phyloP scores from a whole-genome alignment of 2,113 vertebrate species.

The Jaculus jaculus region DNA sequence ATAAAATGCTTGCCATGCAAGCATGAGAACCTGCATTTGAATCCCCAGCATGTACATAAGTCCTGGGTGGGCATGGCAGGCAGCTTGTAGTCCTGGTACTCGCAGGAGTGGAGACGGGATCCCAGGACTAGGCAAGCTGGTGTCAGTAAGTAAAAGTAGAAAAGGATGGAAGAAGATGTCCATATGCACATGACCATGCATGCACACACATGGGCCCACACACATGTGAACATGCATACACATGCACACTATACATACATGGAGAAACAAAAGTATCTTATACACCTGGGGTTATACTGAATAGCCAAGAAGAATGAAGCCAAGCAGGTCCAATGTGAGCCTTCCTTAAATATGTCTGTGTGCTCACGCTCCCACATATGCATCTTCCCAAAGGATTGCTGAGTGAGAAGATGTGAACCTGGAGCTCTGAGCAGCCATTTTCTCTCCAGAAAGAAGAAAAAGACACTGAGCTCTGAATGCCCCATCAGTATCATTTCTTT shows the following conservation, averaged over 20 bases:
- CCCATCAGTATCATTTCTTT: not conserved
- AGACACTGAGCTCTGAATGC: not conserved
- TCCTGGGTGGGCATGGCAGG: no score
- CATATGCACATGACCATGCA: no score
- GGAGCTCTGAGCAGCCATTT: not conserved
- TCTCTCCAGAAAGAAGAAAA: not conserved
- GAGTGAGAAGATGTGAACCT: not conserved
- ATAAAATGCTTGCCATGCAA: no score
- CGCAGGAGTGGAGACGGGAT: not conserved
- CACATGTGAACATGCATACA: no score
- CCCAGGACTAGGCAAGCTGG: no score
- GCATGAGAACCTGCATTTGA: no score
- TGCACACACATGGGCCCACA: no score
- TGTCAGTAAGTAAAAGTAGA: no score
- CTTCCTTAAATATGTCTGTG: not conserved
- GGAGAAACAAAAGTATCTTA: not conserved
- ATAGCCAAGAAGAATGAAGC: not conserved
- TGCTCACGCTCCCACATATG: not conserved
- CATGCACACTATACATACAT: no score
- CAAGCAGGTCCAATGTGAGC: not conserved
- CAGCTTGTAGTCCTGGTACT: not conserved
- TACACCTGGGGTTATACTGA: not conserved
- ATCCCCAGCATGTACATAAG: no score
- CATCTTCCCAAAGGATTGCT: not conserved
- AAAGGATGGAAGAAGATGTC: no score